Evolutionary conservation across 2,113 vertebrate species (phyloP), one percentile per base, ranked within the genome.

Genomic region (Bostrychus sinensis): DNA sequence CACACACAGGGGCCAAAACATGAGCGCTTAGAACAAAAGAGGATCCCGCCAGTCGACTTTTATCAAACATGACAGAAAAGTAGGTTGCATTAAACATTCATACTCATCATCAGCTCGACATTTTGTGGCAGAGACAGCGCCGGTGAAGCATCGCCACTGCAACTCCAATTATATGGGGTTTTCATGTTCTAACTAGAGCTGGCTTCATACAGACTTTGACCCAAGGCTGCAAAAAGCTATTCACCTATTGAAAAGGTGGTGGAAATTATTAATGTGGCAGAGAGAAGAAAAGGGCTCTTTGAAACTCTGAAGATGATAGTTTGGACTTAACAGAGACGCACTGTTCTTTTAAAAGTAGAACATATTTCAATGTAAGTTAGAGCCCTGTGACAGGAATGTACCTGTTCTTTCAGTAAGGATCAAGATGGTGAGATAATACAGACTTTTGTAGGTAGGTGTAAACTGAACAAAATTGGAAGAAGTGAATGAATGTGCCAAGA

Each of bases 11-110:
- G 37, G 46, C 25, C 38, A 57, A n/a, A n/a, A n/a, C n/a, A n/a
- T 34, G 19, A 67, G 36, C 55, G 66, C 57, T 85, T 68, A 84
- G 75, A 77, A 81, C 79, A 82, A 78, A 83, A 83, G 70, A 80
- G 51, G 3, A 14, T 66, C 76, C 63, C 66, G 64, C 42, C 43
- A 69, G 53, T 73, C 42, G 70, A 64, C 58, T 70, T 82, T 77
- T 59, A 85, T 87, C 72, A 70, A 81, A 84, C 78, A 87, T 87
- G 80, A 82, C 86, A 88, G 85, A 79, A 82, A 85, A 86, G 82
- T 81, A 78, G 79, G 85, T 79, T 85, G 75, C 85, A 83, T 90
- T 81, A 85, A 90, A 83, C 77, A 85, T 90, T 88, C 75, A 89
- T 73, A 11, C 45, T 83, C 83, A 84, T 82, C 78, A 67, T 65